Evolutionary conservation across 2,113 vertebrate genomes (phyloP).

Genomic region (Typhlomys cinereus): DNA sequence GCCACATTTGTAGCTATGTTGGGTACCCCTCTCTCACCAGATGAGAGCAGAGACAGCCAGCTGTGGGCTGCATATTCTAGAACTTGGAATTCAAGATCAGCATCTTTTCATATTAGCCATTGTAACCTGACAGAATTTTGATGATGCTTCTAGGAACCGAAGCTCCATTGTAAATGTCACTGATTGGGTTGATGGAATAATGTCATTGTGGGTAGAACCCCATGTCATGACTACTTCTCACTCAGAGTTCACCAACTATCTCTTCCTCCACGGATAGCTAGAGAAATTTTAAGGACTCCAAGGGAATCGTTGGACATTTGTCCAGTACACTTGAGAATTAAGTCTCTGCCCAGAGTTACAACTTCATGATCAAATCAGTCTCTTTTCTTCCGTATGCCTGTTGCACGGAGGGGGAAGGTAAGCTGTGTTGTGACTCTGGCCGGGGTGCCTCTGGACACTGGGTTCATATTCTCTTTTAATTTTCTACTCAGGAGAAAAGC

Average conservation of each 20-base stretch:
- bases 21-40: rapidly evolving
- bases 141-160: neutral
- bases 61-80: neutral
- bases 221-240: neutral
- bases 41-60: neutral
- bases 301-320: neutral
- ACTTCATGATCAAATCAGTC: neutral
- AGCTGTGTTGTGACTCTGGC: neutral
- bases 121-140: neutral
- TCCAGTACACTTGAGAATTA: neutral
- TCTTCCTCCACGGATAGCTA: neutral
- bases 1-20: neutral
- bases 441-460: neutral
- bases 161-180: rapidly evolving
- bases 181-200: neutral
- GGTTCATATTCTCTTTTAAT: neutral
- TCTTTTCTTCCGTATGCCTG: neutral
- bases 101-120: neutral
- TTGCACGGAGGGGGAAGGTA: neutral
- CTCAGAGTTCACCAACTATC: neutral
- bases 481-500: neutral
- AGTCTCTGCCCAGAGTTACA: neutral
- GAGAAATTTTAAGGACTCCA: neutral
- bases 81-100: neutral
- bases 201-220: neutral